Percentiles rank a stretch among this genome's conserved stretches.
phyloP scores from a whole-genome alignment of 2,888 invertebrate genomes.

The Venusia cambrica region DNA sequence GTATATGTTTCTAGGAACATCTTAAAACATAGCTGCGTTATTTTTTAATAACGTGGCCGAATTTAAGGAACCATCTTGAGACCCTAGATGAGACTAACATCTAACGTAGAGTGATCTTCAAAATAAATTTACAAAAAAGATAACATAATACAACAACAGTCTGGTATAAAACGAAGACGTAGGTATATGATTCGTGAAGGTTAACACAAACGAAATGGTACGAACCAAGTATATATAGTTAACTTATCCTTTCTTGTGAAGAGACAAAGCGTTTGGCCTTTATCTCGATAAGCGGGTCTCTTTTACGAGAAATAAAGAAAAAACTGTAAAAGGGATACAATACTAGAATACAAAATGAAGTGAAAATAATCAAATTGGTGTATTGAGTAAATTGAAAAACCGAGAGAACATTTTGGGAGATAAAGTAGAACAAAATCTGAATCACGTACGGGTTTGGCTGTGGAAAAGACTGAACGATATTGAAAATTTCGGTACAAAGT shows the following conservation, averaged over 20 bases:
- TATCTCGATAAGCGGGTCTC: constrained; percentile 35
- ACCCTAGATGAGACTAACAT: too few relatives aligned
- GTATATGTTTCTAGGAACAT: too few relatives aligned
- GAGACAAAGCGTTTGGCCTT: constrained; percentile 36
- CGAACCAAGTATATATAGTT: constrained; percentile 29
- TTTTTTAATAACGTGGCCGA: too few relatives aligned
- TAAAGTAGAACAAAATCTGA: constrained; percentile 40
- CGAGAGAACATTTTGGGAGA: constrained; percentile 36
- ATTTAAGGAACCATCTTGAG: too few relatives aligned
- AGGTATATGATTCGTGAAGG: constrained; percentile 15
- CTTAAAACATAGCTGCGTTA: too few relatives aligned
- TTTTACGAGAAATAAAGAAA: constrained; percentile 35
- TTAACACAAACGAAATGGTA: constrained; percentile 21
- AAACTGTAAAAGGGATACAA: constrained; percentile 36
- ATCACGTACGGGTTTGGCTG: constrained; percentile 25
- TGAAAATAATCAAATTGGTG: constrained; percentile 42
- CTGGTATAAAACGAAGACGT: constrained; percentile 8
- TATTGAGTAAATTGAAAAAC: constrained; percentile 47
- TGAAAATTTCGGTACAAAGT: too few relatives aligned
- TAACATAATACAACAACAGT: too few relatives aligned
- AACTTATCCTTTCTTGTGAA: constrained; percentile 31
- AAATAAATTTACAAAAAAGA: too few relatives aligned
- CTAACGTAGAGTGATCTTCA: too few relatives aligned
- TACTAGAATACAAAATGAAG: constrained; percentile 43
- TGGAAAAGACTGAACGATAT: constrained; percentile 2